Evolutionary conservation across 2,888 invertebrate species (phyloP), one percentile per base, ranked within the genome.

Genomic region (Unio delphinus): DNA sequence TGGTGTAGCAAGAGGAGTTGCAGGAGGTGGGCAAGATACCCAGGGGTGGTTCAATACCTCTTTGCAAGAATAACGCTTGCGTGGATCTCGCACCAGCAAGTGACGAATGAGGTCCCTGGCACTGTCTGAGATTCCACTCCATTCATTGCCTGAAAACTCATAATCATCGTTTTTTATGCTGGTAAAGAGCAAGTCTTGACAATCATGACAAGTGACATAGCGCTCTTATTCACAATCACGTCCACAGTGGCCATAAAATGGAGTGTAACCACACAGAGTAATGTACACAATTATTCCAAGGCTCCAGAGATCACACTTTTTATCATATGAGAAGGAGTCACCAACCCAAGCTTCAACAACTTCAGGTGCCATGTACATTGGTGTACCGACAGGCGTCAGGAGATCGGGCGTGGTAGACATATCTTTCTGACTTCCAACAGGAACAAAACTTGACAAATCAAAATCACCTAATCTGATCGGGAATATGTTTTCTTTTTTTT

Each of bases 391-490:
- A 93, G 23, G 23, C 23, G 23, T 23, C 23, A 23, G 23, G 23
- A 23, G 23, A 23, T 23, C 23, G 23, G 23, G 23, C 23, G 23
- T 23, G 23, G 23, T 23, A 23, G 23, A 93, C 72, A 81, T 78
- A 68, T 83, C 75, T 70, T 84, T 81, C 94, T 94, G 81, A 64
- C 81, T 83, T 68, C 82, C 83, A 58, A 82, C 70, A 69, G 83
- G 82, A 66, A 97, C 96, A 72, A 97, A 97, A 80, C 97, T 97
- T 76, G 98, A 98, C 88, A 99, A 93, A 92, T 99, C 99, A 90
- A 99, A 96, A 92, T 99, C 99, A 92, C 99, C 99, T 84, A 99
- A 95, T 92, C 98, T 98, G 83, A 99, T 95, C 57, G 98, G 98
- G 88, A 95, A 96, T 81, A 85, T 87, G 23, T 72, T 89, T 88